These are phyloP conservation scores for Ptilorrhoa leucosticta DNA, from an alignment of 2,113 vertebrate species.

Conservation along the genomic window DNA sequence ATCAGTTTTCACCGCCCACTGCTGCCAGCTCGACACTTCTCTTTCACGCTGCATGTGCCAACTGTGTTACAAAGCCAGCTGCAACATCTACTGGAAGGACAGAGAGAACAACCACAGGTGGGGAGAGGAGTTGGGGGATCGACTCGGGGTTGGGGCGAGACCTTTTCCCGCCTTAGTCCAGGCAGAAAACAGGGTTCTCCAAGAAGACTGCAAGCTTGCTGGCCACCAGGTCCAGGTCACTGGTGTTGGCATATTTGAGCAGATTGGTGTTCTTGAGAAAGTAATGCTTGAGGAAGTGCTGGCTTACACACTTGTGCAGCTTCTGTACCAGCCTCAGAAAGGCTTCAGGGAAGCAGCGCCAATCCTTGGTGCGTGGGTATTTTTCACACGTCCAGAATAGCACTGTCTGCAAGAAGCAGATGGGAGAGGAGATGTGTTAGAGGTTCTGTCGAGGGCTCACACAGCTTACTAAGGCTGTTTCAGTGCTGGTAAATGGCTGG, in stretches of 20 bases:
- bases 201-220: conserved; percentile 75
- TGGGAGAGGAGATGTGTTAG: conserved; percentile 40
- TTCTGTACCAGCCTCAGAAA: conserved; percentile 77
- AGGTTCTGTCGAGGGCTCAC: conserved; percentile 50
- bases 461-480: conserved; percentile 23
- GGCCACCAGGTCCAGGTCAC: conserved; percentile 76
- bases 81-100: not conserved
- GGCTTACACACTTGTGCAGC: conserved; percentile 79
- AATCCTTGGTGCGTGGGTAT: conserved; percentile 75
- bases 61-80: not conserved
- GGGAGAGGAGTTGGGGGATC: not conserved
- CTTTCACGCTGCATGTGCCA: conserved; percentile 25
- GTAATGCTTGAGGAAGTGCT: conserved; percentile 80
- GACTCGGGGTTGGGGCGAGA: not conserved
- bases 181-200: conserved; percentile 59
- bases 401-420: conserved; percentile 73
- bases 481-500: conserved; percentile 7
- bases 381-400: conserved; percentile 86
- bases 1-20: conserved; percentile 30
- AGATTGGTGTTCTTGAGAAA: conserved; percentile 79
- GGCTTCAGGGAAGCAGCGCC: conserved; percentile 68
- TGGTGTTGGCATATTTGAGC: conserved; percentile 71
- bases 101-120: not conserved
- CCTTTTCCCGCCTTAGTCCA: conserved; percentile 47
- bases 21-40: conserved; percentile 41